Evolutionary conservation across 2,113 vertebrate genomes (phyloP).

Genomic region (Neolamprologus sp.): DNA sequence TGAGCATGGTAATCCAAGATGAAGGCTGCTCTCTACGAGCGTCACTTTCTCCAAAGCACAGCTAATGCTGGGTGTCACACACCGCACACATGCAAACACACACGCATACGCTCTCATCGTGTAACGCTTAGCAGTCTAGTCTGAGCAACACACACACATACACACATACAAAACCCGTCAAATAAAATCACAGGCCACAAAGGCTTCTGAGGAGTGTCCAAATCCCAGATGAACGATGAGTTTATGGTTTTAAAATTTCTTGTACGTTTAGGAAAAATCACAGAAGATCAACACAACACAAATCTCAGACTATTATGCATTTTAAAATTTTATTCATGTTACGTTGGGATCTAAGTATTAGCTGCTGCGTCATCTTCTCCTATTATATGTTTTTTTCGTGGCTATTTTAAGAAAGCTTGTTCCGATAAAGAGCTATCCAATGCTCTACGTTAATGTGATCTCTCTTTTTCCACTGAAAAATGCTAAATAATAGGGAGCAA

Average conservation of each 20-base stretch:
- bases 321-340: neutral
- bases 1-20: slow-evolving; percentile 56
- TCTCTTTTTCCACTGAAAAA: neutral
- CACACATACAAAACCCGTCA: neutral
- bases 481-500: neutral
- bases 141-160: neutral
- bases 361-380: neutral
- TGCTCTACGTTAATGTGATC: neutral
- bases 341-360: neutral
- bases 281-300: neutral
- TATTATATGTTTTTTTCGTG: neutral
- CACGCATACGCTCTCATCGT: neutral
- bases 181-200: neutral
- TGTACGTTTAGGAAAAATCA: neutral
- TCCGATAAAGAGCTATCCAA: neutral
- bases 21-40: slow-evolving; percentile 45
- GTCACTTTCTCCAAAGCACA: slow-evolving; percentile 32
- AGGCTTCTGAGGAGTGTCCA: neutral
- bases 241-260: neutral
- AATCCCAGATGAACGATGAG: neutral
- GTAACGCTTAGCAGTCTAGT: neutral
- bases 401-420: neutral
- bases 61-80: slow-evolving; percentile 34
- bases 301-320: neutral
- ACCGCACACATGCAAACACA: neutral